A percentile compares a stretch with the other conserved stretches of the same genome.
phyloP scores from a whole-genome alignment of 2,888 invertebrate species.

The Mesodorylaimus sp. region DNA sequence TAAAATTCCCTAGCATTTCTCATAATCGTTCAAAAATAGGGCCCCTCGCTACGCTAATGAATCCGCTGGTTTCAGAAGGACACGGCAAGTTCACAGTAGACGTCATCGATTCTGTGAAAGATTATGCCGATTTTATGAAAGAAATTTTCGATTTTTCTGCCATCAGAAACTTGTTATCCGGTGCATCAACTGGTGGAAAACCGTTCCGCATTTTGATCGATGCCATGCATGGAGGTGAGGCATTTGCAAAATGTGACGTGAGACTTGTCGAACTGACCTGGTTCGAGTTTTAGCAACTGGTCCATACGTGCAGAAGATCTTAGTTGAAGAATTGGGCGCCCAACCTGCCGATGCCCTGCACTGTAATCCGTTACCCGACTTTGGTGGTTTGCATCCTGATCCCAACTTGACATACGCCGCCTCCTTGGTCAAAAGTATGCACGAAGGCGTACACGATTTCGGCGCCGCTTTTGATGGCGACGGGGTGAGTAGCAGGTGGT shows the following conservation, averaged over 20 bases:
- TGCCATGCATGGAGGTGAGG: constrained; percentile 73
- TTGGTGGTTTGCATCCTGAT: constrained; percentile 86
- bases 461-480: constrained; percentile 99
- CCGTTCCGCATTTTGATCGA: constrained; percentile 72
- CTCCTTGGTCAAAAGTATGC: constrained; percentile 51
- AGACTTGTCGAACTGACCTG: too few species aligned
- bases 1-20: too few species aligned
- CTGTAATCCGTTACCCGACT: constrained; percentile 66
- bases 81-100: constrained; percentile 53
- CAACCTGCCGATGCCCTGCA: constrained; percentile 51
- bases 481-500: constrained; percentile 45
- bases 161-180: constrained; percentile 53
- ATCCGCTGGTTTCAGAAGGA: too few species aligned
- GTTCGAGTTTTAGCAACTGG: constrained; percentile 58
- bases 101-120: constrained; percentile 70
- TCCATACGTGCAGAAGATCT: constrained; percentile 72
- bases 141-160: constrained; percentile 81
- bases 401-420: constrained; percentile 81
- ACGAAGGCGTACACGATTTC: constrained; percentile 46
- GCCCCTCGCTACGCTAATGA: too few species aligned
- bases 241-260: background rate
- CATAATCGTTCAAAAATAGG: too few species aligned
- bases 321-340: constrained; percentile 65
- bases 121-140: constrained; percentile 77
- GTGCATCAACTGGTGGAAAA: constrained; percentile 38